Percentiles rank a stretch among this genome's conserved stretches.
These are phyloP conservation scores for Drosophila putrida DNA, from an alignment of 2,888 invertebrate genomes.

Conservation along the genomic window DNA sequence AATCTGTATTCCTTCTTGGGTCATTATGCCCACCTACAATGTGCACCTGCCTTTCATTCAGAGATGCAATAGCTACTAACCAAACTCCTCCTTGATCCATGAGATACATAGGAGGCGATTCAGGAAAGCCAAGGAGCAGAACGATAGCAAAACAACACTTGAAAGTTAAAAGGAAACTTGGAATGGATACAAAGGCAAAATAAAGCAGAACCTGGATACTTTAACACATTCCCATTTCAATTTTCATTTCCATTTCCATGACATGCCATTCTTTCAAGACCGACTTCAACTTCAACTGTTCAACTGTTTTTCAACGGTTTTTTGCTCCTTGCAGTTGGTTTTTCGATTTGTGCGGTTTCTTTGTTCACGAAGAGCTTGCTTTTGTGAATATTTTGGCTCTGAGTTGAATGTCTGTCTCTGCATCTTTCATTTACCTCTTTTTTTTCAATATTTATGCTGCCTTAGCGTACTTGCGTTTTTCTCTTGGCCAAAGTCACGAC, in stretches of 20 bases:
- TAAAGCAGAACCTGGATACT: slow-evolving; percentile 36
- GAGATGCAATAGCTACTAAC: background rate
- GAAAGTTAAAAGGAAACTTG: slow-evolving; percentile 17
- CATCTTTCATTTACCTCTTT: slow-evolving; percentile 9
- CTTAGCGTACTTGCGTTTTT: slow-evolving; percentile 31
- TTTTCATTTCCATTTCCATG: slow-evolving; percentile 3
- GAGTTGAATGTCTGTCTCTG: slow-evolving; percentile 48
- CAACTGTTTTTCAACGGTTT: slow-evolving; percentile 30
- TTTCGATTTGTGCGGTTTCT: slow-evolving; percentile 49
- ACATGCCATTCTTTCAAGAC: slow-evolving; percentile 17
- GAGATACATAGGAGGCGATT: slow-evolving; percentile 8
- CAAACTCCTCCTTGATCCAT: background rate
- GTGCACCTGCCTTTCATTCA: background rate
- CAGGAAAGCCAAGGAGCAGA: slow-evolving; percentile 12
- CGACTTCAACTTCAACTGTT: slow-evolving; percentile 38
- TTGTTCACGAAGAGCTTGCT: slow-evolving; percentile 54
- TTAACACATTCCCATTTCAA: slow-evolving; percentile 46
- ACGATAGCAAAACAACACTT: slow-evolving; percentile 24
- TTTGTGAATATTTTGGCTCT: slow-evolving; percentile 50
- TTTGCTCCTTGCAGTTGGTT: slow-evolving; percentile 25
- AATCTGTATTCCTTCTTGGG: background rate
- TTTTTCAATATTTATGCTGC: slow-evolving; percentile 10
- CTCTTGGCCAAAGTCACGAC: slow-evolving; percentile 58
- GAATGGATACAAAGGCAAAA: background rate
- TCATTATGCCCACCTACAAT: slow-evolving; percentile 1